phyloP scores from a whole-genome alignment of 2,888 invertebrate species.

The Apomyelois bistriatella region DNA sequence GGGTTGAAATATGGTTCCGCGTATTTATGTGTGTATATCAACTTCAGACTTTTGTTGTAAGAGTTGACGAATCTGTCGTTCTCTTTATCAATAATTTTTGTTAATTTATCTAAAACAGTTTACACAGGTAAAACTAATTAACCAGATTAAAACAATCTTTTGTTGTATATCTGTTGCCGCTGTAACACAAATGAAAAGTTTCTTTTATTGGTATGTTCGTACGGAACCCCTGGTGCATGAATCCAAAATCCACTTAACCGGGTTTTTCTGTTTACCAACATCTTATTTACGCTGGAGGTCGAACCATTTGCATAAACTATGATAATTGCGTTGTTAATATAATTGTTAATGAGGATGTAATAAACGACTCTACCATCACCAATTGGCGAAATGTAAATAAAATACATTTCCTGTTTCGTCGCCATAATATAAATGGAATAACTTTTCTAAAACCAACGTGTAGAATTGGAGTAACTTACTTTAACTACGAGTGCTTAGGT shows the following conservation, averaged over 20 bases:
- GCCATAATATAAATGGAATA: too few species aligned
- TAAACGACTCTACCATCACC: slow-evolving; percentile 26
- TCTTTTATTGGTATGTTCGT: too few species aligned
- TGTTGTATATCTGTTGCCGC: too few species aligned
- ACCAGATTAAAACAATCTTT: too few species aligned
- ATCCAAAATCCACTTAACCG: neutral
- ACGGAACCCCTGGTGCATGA: neutral
- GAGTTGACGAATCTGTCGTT: slow-evolving; percentile 28
- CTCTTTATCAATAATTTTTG: slow-evolving; percentile 38
- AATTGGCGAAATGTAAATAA: too few species aligned
- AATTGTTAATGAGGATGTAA: slow-evolving; percentile 64
- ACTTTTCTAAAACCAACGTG: too few species aligned
- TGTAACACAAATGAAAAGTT: too few species aligned
- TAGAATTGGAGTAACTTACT: too few species aligned
- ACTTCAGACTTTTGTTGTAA: slow-evolving; percentile 25
- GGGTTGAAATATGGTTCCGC: slow-evolving; percentile 49
- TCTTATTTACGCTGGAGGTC: slow-evolving; percentile 44
- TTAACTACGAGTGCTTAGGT: too few species aligned
- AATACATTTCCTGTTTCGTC: too few species aligned
- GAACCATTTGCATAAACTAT: slow-evolving; percentile 45
- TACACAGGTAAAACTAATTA: too few species aligned
- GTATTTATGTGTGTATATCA: slow-evolving; percentile 31
- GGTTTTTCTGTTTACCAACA: slow-evolving; percentile 34
- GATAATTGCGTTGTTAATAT: slow-evolving; percentile 41
- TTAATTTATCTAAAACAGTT: slow-evolving; percentile 44